Percentiles rank a stretch among this genome's conserved stretches.
Conservation (phyloP, 1,140 invertebrate species). For the Papilio glaucus region DNA sequence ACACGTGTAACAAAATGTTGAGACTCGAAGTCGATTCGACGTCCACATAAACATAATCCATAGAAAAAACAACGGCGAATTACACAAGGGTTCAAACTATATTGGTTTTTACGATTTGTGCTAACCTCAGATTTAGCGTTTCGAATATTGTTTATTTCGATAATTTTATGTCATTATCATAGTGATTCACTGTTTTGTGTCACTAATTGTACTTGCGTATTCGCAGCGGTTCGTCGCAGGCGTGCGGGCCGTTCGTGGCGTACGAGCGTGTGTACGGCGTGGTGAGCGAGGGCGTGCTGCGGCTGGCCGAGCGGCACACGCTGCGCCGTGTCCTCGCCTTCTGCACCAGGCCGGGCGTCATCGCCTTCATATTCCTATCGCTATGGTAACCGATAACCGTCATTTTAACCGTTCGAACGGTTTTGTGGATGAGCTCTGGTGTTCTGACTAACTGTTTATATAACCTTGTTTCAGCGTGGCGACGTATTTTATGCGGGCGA, state of each 20-base stretch:
- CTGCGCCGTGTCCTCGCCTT: conserved; percentile 75
- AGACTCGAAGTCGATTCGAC: too few relatives aligned
- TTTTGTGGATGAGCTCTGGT: too few relatives aligned
- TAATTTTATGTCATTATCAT: not conserved
- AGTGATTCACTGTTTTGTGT: not conserved
- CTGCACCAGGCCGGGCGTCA: conserved; percentile 82
- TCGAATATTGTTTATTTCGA: too few relatives aligned
- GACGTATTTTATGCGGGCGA: conserved; percentile 88
- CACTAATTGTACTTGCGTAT: too few relatives aligned
- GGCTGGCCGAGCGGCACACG: conserved; percentile 63
- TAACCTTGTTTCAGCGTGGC: conserved; percentile 76
- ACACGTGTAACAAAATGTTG: too few relatives aligned
- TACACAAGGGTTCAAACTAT: too few relatives aligned
- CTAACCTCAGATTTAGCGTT: too few relatives aligned
- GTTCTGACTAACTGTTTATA: too few relatives aligned
- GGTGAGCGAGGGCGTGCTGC: conserved; percentile 78
- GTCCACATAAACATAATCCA: too few relatives aligned
- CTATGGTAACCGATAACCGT: conserved; percentile 77
- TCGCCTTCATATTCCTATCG: conserved; percentile 82
- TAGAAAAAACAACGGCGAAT: too few relatives aligned
- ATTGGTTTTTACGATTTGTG: too few relatives aligned
- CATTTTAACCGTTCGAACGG: conserved; percentile 4
- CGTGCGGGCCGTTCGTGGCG: conserved; percentile 85
- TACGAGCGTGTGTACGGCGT: conserved; percentile 80
- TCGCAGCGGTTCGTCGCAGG: conserved; percentile 63